Evolutionary conservation across 2,113 vertebrate species (phyloP).

Genomic region (Gobius niger): DNA sequence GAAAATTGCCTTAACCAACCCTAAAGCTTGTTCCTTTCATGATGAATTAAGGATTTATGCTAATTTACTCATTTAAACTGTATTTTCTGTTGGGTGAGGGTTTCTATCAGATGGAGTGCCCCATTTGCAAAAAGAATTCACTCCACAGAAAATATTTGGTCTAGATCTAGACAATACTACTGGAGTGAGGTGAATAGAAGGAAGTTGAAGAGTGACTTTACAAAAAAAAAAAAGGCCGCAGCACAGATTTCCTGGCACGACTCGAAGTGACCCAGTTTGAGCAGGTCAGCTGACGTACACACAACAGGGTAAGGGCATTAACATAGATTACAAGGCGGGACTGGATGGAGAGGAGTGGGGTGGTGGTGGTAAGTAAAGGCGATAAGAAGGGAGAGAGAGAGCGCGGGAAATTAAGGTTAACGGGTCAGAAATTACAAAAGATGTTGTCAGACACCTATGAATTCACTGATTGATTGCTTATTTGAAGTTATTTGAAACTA

Average conservation of each 20-base stretch:
- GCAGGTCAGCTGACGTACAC: constrained; percentile 63
- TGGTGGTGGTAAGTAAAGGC: not conserved
- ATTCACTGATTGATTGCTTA: not conserved
- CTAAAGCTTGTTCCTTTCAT: too few relatives aligned
- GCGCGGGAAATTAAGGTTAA: not conserved
- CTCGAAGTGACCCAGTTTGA: constrained; percentile 63
- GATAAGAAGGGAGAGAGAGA: not conserved
- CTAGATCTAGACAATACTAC: not conserved
- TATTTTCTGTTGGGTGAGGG: not conserved
- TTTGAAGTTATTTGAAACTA: not conserved
- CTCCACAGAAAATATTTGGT: not conserved
- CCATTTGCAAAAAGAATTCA: too few relatives aligned
- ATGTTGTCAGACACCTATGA: not conserved
- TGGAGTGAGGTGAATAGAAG: not conserved
- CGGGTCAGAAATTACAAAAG: constrained; percentile 5
- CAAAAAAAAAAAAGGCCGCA: not conserved
- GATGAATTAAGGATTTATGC: not conserved
- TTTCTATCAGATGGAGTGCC: too few relatives aligned
- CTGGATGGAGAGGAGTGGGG: constrained; percentile 1
- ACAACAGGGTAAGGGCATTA: constrained; percentile 60
- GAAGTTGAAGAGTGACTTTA: not conserved
- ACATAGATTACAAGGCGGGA: constrained; percentile 58
- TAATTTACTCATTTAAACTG: not conserved
- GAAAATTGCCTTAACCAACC: too few relatives aligned
- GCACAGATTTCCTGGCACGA: constrained; percentile 12